phyloP scores from a whole-genome alignment of 2,797 vertebrate genomes.

The Periparus ater region DNA sequence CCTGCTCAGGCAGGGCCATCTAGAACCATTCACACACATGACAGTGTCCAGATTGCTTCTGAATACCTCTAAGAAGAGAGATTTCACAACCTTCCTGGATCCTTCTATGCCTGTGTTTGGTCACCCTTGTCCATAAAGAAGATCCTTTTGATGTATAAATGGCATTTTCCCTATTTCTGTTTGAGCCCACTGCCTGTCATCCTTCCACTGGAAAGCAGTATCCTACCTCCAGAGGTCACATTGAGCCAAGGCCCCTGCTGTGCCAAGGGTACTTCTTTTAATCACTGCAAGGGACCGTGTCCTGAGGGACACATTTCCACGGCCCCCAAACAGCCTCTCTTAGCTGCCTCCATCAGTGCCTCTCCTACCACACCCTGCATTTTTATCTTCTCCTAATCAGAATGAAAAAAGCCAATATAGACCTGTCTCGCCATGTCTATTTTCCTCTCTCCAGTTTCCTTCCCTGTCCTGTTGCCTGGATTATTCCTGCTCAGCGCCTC shows the following conservation, averaged over 20 bases:
- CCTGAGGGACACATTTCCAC: background rate
- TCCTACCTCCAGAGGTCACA: background rate
- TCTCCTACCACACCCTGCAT: background rate
- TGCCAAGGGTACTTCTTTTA: background rate
- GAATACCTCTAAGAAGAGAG: background rate
- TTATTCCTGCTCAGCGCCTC: fast-evolving
- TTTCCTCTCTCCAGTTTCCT: background rate
- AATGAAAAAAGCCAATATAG: background rate
- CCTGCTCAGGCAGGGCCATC: background rate
- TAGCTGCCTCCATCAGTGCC: background rate
- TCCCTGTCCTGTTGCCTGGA: background rate
- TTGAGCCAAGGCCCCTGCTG: background rate
- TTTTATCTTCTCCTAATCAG: background rate
- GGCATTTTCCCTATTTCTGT: background rate
- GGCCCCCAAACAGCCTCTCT: background rate
- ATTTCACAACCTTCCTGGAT: background rate
- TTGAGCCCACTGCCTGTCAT: background rate
- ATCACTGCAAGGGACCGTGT: fast-evolving
- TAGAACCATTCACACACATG: background rate
- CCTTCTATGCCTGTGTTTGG: background rate
- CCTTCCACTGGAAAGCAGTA: background rate
- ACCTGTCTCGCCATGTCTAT: background rate
- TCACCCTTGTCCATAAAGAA: background rate
- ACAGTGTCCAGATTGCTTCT: background rate
- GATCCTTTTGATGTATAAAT: background rate